Evolutionary conservation across 1,140 invertebrate species (phyloP), one percentile per base, ranked within the genome.

Genomic region (Solen grandis): DNA sequence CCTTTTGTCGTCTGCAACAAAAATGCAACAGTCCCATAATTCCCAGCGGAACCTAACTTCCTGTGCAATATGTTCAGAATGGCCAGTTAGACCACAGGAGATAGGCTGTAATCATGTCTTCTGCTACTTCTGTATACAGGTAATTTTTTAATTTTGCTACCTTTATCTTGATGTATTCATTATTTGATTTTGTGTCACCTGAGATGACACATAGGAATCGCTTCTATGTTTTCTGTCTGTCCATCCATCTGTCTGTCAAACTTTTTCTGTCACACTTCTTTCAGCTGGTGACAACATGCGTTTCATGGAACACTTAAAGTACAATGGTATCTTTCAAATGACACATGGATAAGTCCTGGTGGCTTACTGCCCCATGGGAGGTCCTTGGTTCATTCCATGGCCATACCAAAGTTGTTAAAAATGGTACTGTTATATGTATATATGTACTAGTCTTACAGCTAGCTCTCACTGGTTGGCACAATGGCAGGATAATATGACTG

Each of bases 91-190:
- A 69, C 86, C 89, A 0, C 84, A 87, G 13, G 77, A 90, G 69
- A 87, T 90, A 36, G 88, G 89, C 22, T 91, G 90, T 78, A 31
- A 35, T 8, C 90, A 91, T 85, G 85, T 91, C 10, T 91, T 91
- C 84, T 91, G 90, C 72, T 88, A 90, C 52, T 91, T 87, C 54
- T 91, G 90, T 82, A 81, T 91, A 16, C 70, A 83, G 50, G 87
- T 88, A 81, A 79, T n/a, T 81, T 35, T 36, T 3, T 55, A 2
- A 33, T 1, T 35, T n/a, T 5, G 19, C 27, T 66, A 33, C 35
- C 8, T 33, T 36, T n/a, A 5, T 1, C 38, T 38, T 1, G n/a
- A 35, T 19, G 38, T 13, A 33, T 38, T 4, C n/a, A 22, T 57
- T 22, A 22, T 25, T 50, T 16, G 41, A 46, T 8, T 19, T 50